Base-by-base conservation (phyloP, 2,797 vertebrate species). In the Streptopelia turtur region DNA sequence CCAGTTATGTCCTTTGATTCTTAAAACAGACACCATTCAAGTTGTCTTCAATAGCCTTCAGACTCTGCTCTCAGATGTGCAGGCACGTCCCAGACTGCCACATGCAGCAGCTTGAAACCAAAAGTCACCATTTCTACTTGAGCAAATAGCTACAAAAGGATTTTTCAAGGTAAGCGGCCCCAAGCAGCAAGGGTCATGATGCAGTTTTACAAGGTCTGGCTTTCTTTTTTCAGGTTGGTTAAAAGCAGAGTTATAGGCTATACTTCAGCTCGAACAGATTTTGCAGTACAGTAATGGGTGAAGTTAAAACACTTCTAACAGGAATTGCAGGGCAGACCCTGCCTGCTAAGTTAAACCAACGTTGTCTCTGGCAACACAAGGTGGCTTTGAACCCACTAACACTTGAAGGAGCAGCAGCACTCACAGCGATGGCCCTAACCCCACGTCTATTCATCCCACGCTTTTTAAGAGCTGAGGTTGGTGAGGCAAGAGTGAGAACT, bases 211-310 rank as follows among this genome's bases (percentile, higher is more conserved):
- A 83, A 71, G 31, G 55, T 33, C 69, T 83, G 27, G 31, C 22
- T 72, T 91, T 65, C 37, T 65, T 92, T 89, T 64, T 81, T 55
- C 72, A 91, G 49, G 53, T 10, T 85, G 75, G 49, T 64, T 87
- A 63, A 87, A 79, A 77, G 77, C 60, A 53, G 56, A 87, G 30
- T 64, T 92, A 61, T 4, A 87, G 75, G 45, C 31, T 53, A 56
- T 35, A 56, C 49, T 66, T 74, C 64, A 66, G 30, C 41, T 31
- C n/a, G 49, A 75, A 75, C 7, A 47, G 37, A 16, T 50, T 39
- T 41, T 68, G 35, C 60, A 68, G 39, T 21, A 61, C 10, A 18
- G 28, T 50, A 84, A 78, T 5, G 16, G 55, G 41, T 68, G 61
- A 72, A 78, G 49, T 71, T 75, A 78, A 81, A 90, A 43, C 13